Percentiles rank a stretch among this genome's conserved stretches.
These are phyloP conservation scores for Digitonthophagus gazella DNA, from an alignment of 2,888 invertebrate species.

Conservation along the genomic window DNA sequence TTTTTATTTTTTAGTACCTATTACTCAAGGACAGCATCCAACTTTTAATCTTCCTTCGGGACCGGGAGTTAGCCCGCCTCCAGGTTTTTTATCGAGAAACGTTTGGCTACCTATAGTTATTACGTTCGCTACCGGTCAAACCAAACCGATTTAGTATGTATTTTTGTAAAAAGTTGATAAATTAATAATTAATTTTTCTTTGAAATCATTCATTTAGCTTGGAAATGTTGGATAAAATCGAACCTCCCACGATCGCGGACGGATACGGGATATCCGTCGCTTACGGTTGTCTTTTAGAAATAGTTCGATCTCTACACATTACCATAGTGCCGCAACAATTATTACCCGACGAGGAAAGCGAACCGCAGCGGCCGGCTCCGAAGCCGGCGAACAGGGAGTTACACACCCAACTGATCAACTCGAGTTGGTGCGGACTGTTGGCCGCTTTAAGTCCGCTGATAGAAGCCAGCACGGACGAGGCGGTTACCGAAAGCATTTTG, in stretches of 20 bases:
- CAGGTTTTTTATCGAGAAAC: slow-evolving; percentile 90
- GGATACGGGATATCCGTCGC: slow-evolving; percentile 97
- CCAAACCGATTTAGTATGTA: slow-evolving; percentile 89
- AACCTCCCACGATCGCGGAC: slow-evolving; percentile 91
- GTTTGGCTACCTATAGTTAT: slow-evolving; percentile 89
- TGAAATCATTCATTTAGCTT: slow-evolving; percentile 57
- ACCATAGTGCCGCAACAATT: slow-evolving; percentile 62
- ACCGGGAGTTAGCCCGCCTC: slow-evolving; percentile 81
- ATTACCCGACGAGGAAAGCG: slow-evolving; percentile 35
- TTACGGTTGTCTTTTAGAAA: slow-evolving; percentile 89
- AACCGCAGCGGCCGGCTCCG: slow-evolving; percentile 20
- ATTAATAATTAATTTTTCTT: slow-evolving; percentile 18
- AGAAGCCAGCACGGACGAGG: slow-evolving; percentile 94
- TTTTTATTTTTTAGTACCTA: slow-evolving; percentile 46
- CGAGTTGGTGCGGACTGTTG: slow-evolving; percentile 93
- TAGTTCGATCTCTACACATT: slow-evolving; percentile 80
- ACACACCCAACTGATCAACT: slow-evolving; percentile 78
- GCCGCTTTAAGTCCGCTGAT: slow-evolving; percentile 89
- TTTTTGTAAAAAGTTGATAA: slow-evolving; percentile 11
- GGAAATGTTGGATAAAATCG: slow-evolving; percentile 94
- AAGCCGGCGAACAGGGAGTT: slow-evolving; percentile 47
- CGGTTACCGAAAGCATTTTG: slow-evolving; percentile 85
- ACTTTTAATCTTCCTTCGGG: slow-evolving; percentile 66
- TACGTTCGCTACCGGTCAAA: slow-evolving; percentile 79
- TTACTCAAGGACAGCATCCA: slow-evolving; percentile 61